phyloP scores from a whole-genome alignment of 2,113 vertebrate genomes.

The Axis porcinus region DNA sequence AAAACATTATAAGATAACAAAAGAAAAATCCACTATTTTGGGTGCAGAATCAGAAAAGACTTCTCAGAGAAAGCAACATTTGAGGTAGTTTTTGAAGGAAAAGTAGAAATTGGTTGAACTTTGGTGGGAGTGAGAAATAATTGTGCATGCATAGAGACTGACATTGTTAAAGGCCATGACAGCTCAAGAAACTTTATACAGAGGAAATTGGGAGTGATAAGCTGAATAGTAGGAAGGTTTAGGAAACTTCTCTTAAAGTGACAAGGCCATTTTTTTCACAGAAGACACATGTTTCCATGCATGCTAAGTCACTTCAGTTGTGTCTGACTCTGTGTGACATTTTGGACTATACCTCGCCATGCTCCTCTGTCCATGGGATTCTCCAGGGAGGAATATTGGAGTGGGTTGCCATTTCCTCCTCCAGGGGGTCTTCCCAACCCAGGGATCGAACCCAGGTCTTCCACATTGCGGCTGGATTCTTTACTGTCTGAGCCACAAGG shows the following conservation, averaged over 20 bases:
- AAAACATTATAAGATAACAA: background rate
- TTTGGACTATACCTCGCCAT: background rate
- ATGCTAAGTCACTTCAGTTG: background rate
- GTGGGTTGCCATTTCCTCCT: background rate
- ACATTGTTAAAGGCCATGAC: background rate
- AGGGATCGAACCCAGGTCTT: background rate
- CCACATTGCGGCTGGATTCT: background rate
- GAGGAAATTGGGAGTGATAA: background rate
- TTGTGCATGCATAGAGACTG: background rate
- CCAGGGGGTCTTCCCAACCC: background rate
- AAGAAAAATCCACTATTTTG: background rate
- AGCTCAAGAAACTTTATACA: background rate
- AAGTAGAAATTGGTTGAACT: background rate
- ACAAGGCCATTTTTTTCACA: background rate
- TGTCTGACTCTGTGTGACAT: background rate
- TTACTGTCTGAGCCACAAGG: background rate
- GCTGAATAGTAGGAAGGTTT: background rate
- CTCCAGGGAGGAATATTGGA: background rate
- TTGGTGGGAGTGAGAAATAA: background rate
- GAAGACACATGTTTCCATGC: background rate
- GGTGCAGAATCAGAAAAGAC: background rate
- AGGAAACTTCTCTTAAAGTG: background rate
- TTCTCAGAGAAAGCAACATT: background rate
- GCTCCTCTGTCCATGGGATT: background rate
- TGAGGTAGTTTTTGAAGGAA: background rate